These are phyloP conservation scores for Reinhardtius hippoglossoides DNA, from an alignment of 2,113 vertebrate genomes.

Conservation along the genomic window DNA sequence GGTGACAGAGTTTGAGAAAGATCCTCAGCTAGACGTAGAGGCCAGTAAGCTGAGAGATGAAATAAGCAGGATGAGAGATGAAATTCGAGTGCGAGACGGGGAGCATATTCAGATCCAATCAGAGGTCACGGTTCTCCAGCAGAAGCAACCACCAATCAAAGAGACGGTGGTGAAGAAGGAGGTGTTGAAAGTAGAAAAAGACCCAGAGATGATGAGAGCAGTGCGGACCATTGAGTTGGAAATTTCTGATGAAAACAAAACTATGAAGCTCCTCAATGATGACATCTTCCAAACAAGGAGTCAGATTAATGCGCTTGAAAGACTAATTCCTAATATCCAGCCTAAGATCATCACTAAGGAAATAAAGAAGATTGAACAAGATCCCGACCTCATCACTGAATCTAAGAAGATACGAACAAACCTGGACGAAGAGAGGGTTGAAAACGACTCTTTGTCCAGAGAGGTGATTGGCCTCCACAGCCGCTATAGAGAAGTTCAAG, in stretches of 20 bases:
- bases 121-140: slow-evolving; percentile 87
- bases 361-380: slow-evolving; percentile 91
- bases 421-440: slow-evolving; percentile 84
- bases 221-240: slow-evolving; percentile 82
- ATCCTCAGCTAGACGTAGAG: slow-evolving; percentile 88
- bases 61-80: slow-evolving; percentile 81
- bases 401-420: slow-evolving; percentile 78
- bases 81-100: slow-evolving; percentile 72
- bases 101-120: slow-evolving; percentile 84
- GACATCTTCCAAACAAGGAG: slow-evolving; percentile 82
- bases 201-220: slow-evolving; percentile 89
- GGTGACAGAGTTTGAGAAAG: slow-evolving; percentile 93
- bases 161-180: slow-evolving; percentile 93
- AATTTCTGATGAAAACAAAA: slow-evolving; percentile 85
- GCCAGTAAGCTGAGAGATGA: slow-evolving; percentile 84
- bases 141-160: slow-evolving; percentile 86
- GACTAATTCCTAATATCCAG: slow-evolving; percentile 85
- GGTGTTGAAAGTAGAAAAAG: slow-evolving; percentile 90
- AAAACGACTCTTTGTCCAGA: slow-evolving; percentile 75
- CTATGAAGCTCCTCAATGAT: slow-evolving; percentile 81
- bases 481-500: slow-evolving; percentile 76
- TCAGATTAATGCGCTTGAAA: slow-evolving; percentile 88
- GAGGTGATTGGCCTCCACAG: slow-evolving; percentile 84
- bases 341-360: slow-evolving; percentile 95
- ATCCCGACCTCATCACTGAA: slow-evolving; percentile 87